Evolutionary conservation across 92 coral and sea anemone genomes (phyloP).

Genomic region (Epizoanthus fatuus): DNA sequence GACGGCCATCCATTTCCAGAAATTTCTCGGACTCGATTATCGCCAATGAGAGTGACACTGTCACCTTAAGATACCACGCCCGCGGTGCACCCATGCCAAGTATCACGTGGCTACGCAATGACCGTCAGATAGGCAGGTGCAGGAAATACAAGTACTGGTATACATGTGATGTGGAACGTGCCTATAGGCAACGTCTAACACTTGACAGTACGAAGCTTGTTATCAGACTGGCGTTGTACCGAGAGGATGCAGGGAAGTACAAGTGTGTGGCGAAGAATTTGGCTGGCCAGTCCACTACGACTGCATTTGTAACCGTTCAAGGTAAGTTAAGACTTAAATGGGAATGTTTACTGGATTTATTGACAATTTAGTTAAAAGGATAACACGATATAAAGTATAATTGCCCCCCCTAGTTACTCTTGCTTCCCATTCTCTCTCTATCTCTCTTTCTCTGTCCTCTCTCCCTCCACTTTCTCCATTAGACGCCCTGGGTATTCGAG

Average conservation of each 20-base stretch:
- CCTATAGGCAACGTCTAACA: conserved; percentile 5
- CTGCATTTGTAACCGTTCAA: conserved; percentile 38
- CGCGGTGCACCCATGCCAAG: conserved; percentile 80
- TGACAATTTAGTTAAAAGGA: too few species aligned
- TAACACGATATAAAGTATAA: too few species aligned
- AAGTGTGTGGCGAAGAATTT: conserved; percentile 52
- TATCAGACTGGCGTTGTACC: conserved; percentile 39
- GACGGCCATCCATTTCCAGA: conserved; percentile 6
- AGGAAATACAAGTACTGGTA: conserved; percentile 37
- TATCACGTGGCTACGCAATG: conserved; percentile 62
- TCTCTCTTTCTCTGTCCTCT: neutral
- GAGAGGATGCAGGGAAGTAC: conserved; percentile 56
- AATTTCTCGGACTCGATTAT: neutral
- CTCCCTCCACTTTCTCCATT: neutral
- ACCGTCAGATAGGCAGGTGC: conserved; percentile 52
- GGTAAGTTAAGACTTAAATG: conserved; percentile 53
- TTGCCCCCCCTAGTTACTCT: too few species aligned
- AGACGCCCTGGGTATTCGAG: too few species aligned
- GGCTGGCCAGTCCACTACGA: conserved; percentile 26
- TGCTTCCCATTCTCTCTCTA: neutral
- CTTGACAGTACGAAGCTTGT: conserved; percentile 45
- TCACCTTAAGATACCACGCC: conserved; percentile 43
- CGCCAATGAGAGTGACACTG: conserved; percentile 17
- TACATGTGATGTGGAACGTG: conserved; percentile 11
- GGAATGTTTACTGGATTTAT: neutral